Conservation (phyloP, 2,797 vertebrate species). For the Natrix natrix region DNA sequence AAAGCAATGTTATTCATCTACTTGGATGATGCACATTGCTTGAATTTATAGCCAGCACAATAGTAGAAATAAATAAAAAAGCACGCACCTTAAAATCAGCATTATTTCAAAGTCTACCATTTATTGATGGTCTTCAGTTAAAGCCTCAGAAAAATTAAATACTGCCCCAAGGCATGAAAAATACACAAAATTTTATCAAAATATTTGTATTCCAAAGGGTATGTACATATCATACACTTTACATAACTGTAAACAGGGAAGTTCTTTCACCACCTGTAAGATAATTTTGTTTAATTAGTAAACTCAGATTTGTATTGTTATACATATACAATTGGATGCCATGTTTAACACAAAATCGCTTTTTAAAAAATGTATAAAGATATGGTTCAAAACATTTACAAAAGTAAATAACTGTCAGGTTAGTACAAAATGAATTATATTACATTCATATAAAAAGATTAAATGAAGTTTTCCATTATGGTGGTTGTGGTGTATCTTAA, state of each 20-base stretch:
- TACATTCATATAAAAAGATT: constrained; percentile 63
- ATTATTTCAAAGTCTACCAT: constrained; percentile 43
- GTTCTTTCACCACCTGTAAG: constrained; percentile 66
- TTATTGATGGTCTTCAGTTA: constrained; percentile 72
- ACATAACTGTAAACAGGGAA: constrained; percentile 68
- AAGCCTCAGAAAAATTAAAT: constrained; percentile 78
- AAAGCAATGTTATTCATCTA: background rate
- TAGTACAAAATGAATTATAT: constrained; percentile 71
- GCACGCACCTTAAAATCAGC: background rate
- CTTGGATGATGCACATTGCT: background rate
- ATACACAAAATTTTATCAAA: constrained; percentile 80
- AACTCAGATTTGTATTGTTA: constrained; percentile 52
- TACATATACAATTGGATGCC: constrained; percentile 61
- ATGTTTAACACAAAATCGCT: constrained; percentile 29
- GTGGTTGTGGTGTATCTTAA: constrained; percentile 28
- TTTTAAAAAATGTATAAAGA: constrained; percentile 41
- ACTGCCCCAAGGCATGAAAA: constrained; percentile 74
- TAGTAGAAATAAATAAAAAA: background rate
- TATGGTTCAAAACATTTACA: constrained; percentile 57
- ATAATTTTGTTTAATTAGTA: constrained; percentile 67
- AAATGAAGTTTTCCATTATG: constrained; percentile 49
- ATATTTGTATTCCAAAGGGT: constrained; percentile 79
- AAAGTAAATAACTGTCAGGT: constrained; percentile 50
- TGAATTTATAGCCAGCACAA: background rate
- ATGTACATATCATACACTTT: constrained; percentile 86